A percentile compares a stretch with the other conserved stretches of the same genome.
phyloP scores from a whole-genome alignment of 2,797 vertebrate species.

The Gallirallus australis region DNA sequence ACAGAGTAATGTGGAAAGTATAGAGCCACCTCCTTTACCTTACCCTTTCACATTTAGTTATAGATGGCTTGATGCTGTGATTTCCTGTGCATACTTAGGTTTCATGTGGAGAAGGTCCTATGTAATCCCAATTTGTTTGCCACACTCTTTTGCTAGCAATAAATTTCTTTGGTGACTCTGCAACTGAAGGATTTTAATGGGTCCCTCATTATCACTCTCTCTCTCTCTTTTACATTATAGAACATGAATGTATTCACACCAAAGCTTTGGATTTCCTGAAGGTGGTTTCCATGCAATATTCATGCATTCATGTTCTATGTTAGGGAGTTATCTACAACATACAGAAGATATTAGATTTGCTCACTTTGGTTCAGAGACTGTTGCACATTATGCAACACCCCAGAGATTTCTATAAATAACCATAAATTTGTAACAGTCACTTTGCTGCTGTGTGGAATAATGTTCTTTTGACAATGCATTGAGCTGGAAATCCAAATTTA shows the following conservation, averaged over 20 bases:
- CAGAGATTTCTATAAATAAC: slow-evolving; percentile 85
- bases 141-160: not conserved
- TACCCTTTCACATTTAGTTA: not conserved
- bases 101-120: not conserved
- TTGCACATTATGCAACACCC: slow-evolving; percentile 78
- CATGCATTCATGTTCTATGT: not conserved
- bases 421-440: slow-evolving; percentile 63
- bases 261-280: not conserved
- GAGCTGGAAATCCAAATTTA: slow-evolving; percentile 27
- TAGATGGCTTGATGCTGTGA: not conserved
- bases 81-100: not conserved
- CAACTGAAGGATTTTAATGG: not conserved
- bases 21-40: not conserved
- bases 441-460: slow-evolving; percentile 82
- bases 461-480: slow-evolving; percentile 80
- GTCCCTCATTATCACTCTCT: not conserved
- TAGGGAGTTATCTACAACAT: not conserved
- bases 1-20: not conserved
- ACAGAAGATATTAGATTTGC: slow-evolving; percentile 11
- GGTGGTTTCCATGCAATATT: not conserved
- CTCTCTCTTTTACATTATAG: not conserved
- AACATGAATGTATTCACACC: not conserved
- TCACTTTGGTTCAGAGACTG: not conserved
- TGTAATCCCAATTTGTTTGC: not conserved
- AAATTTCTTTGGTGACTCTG: not conserved